Conservation (phyloP, 2,888 invertebrate species). For the Erebia palarica region DNA sequence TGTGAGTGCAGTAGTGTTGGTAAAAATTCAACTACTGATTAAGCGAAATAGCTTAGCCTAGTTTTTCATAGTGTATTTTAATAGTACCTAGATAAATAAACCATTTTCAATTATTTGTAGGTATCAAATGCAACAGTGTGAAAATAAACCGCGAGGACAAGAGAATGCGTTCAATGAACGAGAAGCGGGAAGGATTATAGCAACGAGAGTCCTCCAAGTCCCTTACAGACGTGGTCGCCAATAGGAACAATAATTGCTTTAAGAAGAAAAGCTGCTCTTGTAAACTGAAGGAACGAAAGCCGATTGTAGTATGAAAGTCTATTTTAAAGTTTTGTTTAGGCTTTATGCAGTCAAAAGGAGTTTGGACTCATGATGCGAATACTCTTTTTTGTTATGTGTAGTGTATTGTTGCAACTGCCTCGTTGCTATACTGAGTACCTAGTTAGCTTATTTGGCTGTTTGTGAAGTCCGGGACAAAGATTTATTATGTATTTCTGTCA, state of each 20-base stretch:
- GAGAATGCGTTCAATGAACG: conserved; percentile 47
- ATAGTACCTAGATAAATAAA: too few relatives aligned
- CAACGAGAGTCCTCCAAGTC: conserved; percentile 70
- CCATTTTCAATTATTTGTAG: background rate
- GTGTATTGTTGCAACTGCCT: too few relatives aligned
- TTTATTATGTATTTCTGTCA: too few relatives aligned
- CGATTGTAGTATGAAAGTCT: conserved; percentile 60
- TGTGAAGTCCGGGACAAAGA: too few relatives aligned
- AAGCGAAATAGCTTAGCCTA: too few relatives aligned
- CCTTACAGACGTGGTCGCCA: conserved; percentile 57
- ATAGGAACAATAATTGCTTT: conserved; percentile 56
- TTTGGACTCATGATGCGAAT: background rate
- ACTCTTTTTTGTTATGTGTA: too few relatives aligned
- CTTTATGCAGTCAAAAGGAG: background rate
- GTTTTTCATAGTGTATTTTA: too few relatives aligned
- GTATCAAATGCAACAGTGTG: conserved; percentile 48
- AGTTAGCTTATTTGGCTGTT: too few relatives aligned
- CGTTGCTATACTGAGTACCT: too few relatives aligned
- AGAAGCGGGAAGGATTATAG: conserved; percentile 68
- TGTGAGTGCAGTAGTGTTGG: too few relatives aligned
- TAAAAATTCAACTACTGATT: too few relatives aligned
- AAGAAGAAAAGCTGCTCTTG: conserved; percentile 74
- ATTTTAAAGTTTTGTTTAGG: background rate
- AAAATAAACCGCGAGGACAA: conserved; percentile 42
- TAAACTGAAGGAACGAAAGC: conserved; percentile 67